A percentile compares a stretch with the other conserved stretches of the same genome.
phyloP scores from a whole-genome alignment of 2,888 invertebrate genomes.

The Troides oblongomaculatus region DNA sequence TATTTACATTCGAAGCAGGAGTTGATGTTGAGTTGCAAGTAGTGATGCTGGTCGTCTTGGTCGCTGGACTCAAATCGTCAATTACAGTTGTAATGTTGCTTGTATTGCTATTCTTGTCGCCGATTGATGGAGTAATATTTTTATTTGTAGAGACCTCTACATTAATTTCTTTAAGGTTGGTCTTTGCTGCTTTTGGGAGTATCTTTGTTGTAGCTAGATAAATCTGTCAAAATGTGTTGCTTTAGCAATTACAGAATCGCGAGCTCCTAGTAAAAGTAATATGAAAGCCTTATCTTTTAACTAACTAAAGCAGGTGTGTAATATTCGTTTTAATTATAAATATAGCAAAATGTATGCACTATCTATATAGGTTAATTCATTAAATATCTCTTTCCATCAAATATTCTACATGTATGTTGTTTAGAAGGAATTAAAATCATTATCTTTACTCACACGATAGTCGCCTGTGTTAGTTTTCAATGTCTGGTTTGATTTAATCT shows the following conservation, averaged over 20 bases:
- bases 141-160: not conserved
- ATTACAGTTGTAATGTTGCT: not conserved
- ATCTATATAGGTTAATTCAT: too few species aligned
- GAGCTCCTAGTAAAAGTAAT: too few species aligned
- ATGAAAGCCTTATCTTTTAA: too few species aligned
- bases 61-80: not conserved
- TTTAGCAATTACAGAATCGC: not conserved
- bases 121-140: not conserved
- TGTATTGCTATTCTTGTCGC: not conserved
- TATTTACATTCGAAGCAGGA: not conserved
- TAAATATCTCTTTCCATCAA: too few species aligned
- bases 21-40: not conserved
- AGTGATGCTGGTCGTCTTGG: not conserved
- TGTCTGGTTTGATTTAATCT: conserved; percentile 3
- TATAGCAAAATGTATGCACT: too few species aligned
- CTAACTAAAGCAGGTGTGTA: too few species aligned
- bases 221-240: not conserved
- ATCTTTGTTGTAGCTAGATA: not conserved
- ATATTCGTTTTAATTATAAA: too few species aligned
- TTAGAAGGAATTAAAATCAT: not conserved
- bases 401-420: too few species aligned
- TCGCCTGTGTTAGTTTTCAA: conserved; percentile 1
- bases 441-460: conserved; percentile 6
- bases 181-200: not conserved
- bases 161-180: not conserved